Base-by-base conservation (phyloP, 1,140 invertebrate genomes). In the Micrasema minimum region DNA sequence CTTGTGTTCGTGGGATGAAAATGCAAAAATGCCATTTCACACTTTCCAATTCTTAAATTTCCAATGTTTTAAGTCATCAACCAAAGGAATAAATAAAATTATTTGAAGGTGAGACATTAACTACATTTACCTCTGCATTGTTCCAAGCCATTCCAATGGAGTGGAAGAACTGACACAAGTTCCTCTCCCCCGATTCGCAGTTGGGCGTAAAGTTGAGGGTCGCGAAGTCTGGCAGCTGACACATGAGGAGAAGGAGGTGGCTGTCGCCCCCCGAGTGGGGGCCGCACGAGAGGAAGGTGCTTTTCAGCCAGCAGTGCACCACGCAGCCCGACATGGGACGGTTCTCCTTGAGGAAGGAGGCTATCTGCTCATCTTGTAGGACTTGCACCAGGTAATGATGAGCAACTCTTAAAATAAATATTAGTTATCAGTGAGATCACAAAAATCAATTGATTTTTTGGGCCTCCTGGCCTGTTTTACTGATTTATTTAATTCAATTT, bases 161-260 rank as follows among this genome's bases (percentile, higher is more conserved):
- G 51, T 72, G 68, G 31, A 75, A 72, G 50, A 75, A 75, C 53
- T 53, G 66, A 38, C 74, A 72, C 22, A 75, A 35, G 65, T 72
- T 69, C 43, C 50, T 72, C 16, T 75, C 73, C 12, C 48, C 66
- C 1, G 57, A 23, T 20, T 65, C 51, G 26, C 51, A 57, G 6
- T 51, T 55, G 3, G 69, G 73, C 9, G 61, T 69, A n/a, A 75
- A 71, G 35, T 72, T 75, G 6, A 75, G 59, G 9, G 66, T 12
- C 6, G 73, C 53, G 61, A 75, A 75, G 31, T 75, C 66, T 1
- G 23, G 23, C 12, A 75, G 50, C 41, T 71, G 69, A 51, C 66
- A 71, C 22, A 75, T 50, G 2, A 75, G 37, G 6, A 71, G 57
- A 69, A 75, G 65, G 12, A 75, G 37, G 31, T 75, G 73, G 12